Evolutionary conservation across 2,797 vertebrate species (phyloP).

Genomic region (Molossus alvarezi): DNA sequence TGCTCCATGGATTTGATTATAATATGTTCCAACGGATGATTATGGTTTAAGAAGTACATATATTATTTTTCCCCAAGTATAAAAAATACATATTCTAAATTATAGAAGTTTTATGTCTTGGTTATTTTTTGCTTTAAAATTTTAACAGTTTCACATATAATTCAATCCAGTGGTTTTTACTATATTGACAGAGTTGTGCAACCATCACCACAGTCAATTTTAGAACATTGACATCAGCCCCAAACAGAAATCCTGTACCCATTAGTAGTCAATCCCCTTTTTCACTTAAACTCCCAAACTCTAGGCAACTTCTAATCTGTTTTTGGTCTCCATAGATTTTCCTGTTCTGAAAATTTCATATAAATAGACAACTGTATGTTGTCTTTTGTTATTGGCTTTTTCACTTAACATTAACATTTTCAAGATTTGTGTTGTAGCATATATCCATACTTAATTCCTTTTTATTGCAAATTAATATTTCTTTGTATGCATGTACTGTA

Average conservation of each 20-base stretch:
- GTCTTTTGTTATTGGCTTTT: constrained; percentile 45
- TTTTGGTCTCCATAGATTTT: background rate
- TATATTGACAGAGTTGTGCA: background rate
- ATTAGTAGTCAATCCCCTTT: background rate
- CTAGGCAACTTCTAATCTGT: background rate
- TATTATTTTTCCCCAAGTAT: background rate
- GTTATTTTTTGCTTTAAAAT: constrained; percentile 53
- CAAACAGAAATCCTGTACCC: background rate
- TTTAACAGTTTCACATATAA: background rate
- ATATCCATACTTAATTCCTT: background rate
- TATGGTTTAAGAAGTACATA: constrained; percentile 18
- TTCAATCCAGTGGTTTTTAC: constrained; percentile 28
- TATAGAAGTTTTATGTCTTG: constrained; percentile 18
- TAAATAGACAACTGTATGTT: background rate
- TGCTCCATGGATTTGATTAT: background rate
- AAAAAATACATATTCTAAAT: constrained; percentile 27
- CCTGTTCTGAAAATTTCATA: background rate
- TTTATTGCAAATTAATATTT: constrained; percentile 43
- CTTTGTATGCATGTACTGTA: background rate
- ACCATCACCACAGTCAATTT: constrained; percentile 2
- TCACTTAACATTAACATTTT: constrained; percentile 15
- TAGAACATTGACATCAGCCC: constrained; percentile 19
- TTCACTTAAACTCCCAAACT: background rate
- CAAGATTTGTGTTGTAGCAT: background rate
- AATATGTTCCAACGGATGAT: background rate